Evolutionary conservation across 2,113 vertebrate species (phyloP).

Genomic region (Cyanoderma ruficeps): DNA sequence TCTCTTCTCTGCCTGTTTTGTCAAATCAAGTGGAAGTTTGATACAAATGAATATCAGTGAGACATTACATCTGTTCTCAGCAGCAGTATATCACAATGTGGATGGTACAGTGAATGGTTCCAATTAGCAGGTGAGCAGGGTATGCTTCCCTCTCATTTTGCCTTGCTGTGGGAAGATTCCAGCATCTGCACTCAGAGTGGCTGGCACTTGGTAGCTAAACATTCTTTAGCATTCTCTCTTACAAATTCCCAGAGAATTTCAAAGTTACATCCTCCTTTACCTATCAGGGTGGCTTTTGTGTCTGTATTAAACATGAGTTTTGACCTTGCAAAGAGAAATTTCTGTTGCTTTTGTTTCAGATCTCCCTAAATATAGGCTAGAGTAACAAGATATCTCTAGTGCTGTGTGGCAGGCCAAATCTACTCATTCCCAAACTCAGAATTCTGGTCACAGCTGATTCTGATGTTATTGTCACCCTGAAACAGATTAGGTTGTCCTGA

Average conservation of each 20-base stretch:
- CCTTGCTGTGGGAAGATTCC: not conserved
- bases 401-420: not conserved
- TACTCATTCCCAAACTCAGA: not conserved
- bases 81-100: not conserved
- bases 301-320: not conserved
- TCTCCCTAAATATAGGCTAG: not conserved
- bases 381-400: not conserved
- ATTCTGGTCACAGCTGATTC: not conserved
- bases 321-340: not conserved
- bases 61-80: not conserved
- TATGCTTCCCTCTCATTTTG: not conserved
- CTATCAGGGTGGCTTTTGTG: not conserved
- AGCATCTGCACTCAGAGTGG: rapidly evolving
- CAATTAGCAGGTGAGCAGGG: not conserved
- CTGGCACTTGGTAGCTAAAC: not conserved
- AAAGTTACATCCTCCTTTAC: not conserved
- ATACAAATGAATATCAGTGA: not conserved
- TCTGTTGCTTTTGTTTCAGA: not conserved
- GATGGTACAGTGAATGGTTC: not conserved
- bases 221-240: not conserved
- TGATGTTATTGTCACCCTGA: not conserved
- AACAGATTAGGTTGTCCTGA: not conserved
- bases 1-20: not conserved
- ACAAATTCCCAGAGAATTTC: not conserved
- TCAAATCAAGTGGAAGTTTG: not conserved